Percentiles rank a stretch among this genome's conserved stretches.
These are phyloP conservation scores for Telmatherina bonti DNA, from an alignment of 2,797 vertebrate species.

Conservation along the genomic window DNA sequence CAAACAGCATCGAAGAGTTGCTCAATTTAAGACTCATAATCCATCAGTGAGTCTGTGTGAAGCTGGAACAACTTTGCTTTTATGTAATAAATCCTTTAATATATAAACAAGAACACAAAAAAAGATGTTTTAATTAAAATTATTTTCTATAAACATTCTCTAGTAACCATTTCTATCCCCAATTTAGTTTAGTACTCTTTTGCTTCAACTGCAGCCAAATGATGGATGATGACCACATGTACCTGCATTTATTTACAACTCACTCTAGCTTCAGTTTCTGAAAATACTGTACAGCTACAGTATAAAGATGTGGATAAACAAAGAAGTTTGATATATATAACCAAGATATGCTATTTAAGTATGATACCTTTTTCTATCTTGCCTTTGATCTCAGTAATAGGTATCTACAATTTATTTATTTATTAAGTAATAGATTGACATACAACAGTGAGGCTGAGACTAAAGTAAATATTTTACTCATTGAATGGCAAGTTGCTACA, in stretches of 20 bases:
- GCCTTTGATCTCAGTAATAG: not conserved
- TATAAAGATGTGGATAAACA: not conserved
- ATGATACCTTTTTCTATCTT: not conserved
- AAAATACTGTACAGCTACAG: not conserved
- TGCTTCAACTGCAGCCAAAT: not conserved
- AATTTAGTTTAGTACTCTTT: not conserved
- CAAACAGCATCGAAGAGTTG: constrained; percentile 61
- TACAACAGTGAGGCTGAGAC: not conserved
- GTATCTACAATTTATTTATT: not conserved
- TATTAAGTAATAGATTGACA: not conserved
- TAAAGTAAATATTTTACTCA: not conserved
- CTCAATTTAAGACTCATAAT: constrained; percentile 43
- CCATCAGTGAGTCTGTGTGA: constrained; percentile 21
- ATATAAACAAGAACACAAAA: not conserved
- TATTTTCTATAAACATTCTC: not conserved
- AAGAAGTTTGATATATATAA: not conserved
- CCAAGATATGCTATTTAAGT: not conserved
- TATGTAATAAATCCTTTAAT: not conserved
- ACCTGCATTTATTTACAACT: too few species aligned
- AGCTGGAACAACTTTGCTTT: constrained; percentile 5
- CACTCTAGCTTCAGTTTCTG: not conserved
- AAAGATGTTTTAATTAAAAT: constrained; percentile 4
- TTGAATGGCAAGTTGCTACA: not conserved
- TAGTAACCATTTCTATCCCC: not conserved
- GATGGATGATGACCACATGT: not conserved